phyloP scores from a whole-genome alignment of 2,888 invertebrate species.

The Drosophila pseudotalamancana region DNA sequence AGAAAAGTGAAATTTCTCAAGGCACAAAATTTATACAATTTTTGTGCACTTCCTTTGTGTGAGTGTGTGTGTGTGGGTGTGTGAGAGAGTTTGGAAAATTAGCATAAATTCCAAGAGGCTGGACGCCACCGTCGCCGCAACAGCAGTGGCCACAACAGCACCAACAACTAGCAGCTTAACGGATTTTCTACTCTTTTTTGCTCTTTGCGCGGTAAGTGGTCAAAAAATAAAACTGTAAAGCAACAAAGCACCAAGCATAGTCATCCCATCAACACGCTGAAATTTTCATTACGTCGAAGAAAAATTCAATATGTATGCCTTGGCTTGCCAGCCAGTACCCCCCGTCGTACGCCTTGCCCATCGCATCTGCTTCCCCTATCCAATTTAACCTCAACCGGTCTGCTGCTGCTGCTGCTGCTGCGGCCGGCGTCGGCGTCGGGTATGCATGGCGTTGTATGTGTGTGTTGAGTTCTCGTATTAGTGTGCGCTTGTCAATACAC shows the following conservation, averaged over 20 bases:
- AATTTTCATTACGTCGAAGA: slow-evolving; percentile 75
- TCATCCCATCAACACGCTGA: slow-evolving; percentile 50
- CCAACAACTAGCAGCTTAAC: slow-evolving; percentile 52
- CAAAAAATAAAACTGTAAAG: slow-evolving; percentile 5
- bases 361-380: slow-evolving; percentile 66
- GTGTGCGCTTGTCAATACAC: slow-evolving; percentile 71
- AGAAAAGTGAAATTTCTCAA: slow-evolving; percentile 66
- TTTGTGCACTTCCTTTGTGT: slow-evolving; percentile 48
- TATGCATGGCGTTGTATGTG: slow-evolving; percentile 47
- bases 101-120: slow-evolving; percentile 64
- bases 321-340: slow-evolving; percentile 37
- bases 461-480: slow-evolving; percentile 49
- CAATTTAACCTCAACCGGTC: slow-evolving; percentile 78
- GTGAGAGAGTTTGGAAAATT: slow-evolving; percentile 50
- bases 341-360: slow-evolving; percentile 16
- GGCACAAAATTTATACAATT: slow-evolving; percentile 41
- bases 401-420: slow-evolving; percentile 59
- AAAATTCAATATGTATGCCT: slow-evolving; percentile 76
- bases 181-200: slow-evolving; percentile 65
- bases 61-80: slow-evolving; percentile 28
- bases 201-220: slow-evolving; percentile 62
- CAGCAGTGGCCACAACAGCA: slow-evolving; percentile 36
- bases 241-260: slow-evolving; percentile 13
- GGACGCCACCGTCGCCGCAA: slow-evolving; percentile 38
- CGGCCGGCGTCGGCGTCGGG: slow-evolving; percentile 64